These are phyloP conservation scores for Heteractis magnifica DNA, from an alignment of 92 coral and sea anemone species.

Conservation along the genomic window DNA sequence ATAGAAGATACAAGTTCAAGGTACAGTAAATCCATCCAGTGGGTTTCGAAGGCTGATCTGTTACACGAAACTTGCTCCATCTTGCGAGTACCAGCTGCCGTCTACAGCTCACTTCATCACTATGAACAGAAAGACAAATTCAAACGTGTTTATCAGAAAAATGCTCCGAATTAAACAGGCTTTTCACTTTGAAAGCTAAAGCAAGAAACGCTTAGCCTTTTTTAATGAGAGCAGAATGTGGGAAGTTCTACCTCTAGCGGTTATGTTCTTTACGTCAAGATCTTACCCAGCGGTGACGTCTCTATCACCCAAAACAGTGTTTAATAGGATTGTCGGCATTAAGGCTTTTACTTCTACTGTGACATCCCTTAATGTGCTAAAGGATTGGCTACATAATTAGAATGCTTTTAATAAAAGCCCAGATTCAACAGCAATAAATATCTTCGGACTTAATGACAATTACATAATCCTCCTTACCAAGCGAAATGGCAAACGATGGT, in stretches of 20 bases:
- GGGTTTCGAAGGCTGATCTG: conserved; percentile 5
- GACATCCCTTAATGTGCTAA: not conserved
- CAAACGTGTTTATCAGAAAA: not conserved
- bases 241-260: not conserved
- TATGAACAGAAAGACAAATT: not conserved
- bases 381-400: not conserved
- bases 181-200: not conserved
- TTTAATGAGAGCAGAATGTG: not conserved
- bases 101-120: not conserved
- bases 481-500: not conserved
- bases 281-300: not conserved
- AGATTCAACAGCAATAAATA: not conserved
- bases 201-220: not conserved
- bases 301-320: not conserved
- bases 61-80: conserved; percentile 18
- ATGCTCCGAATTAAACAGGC: not conserved
- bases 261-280: not conserved
- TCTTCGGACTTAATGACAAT: not conserved
- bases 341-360: conserved; percentile 30
- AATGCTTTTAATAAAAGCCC: conserved; percentile 9
- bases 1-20: conserved; percentile 29
- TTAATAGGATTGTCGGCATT: conserved; percentile 28
- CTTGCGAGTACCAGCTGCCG: not conserved
- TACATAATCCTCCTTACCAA: not conserved
- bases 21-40: conserved; percentile 29